Percentiles rank a stretch among this genome's conserved stretches.
Conservation (phyloP, 2,888 invertebrate genomes). For the Temnothorax ravouxi region DNA sequence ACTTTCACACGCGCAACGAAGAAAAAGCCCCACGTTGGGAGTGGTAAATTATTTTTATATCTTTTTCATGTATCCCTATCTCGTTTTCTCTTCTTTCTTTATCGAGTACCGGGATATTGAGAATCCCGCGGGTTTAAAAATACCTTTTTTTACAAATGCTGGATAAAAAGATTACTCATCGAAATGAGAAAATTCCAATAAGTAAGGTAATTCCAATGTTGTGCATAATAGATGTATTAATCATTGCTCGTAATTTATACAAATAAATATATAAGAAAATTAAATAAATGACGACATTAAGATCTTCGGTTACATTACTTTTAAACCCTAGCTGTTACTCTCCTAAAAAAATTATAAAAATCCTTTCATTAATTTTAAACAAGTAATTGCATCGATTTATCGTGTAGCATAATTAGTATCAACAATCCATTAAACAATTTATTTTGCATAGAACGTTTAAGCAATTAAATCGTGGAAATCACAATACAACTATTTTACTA, state of each 20-base stretch:
- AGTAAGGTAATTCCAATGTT: conserved; percentile 75
- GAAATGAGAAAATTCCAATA: conserved; percentile 62
- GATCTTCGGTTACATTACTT: background rate
- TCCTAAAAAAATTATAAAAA: conserved; percentile 3
- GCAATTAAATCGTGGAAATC: background rate
- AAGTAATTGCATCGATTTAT: background rate
- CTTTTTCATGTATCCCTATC: conserved; percentile 30
- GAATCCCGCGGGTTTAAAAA: conserved; percentile 47
- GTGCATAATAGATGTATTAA: conserved; percentile 77
- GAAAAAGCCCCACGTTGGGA: conserved; percentile 45
- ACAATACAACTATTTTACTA: background rate
- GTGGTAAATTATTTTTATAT: conserved; percentile 74
- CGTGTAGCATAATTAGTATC: background rate
- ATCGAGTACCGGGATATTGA: conserved; percentile 37
- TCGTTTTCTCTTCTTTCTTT: conserved; percentile 37
- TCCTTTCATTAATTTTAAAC: background rate
- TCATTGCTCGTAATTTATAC: conserved; percentile 79
- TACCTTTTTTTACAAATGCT: conserved; percentile 73
- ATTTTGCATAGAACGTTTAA: background rate
- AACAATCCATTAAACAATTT: background rate
- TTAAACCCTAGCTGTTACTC: background rate
- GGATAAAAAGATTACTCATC: conserved; percentile 59
- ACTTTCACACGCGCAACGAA: conserved; percentile 52
- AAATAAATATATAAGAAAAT: conserved; percentile 64
- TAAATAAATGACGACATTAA: conserved; percentile 57